phyloP scores from a whole-genome alignment of 2,888 invertebrate genomes.

The Dolichomitus sp. region DNA sequence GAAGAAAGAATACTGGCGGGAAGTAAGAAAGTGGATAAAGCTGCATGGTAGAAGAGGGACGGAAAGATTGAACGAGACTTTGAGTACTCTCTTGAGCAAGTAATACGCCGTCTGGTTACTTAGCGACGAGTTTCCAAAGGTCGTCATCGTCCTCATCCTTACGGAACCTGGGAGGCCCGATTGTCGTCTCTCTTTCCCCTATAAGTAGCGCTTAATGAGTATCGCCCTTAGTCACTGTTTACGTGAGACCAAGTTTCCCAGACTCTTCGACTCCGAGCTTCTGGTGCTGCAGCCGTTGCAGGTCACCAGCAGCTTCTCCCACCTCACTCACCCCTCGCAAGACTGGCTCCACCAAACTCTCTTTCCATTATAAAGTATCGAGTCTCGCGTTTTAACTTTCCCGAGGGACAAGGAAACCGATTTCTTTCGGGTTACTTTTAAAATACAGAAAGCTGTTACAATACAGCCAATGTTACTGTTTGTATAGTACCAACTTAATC shows the following conservation, averaged over 20 bases:
- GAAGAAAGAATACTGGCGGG: constrained; percentile 18
- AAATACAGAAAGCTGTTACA: neutral
- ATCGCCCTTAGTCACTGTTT: constrained; percentile 62
- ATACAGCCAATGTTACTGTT: neutral
- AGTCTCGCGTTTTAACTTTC: constrained; percentile 49
- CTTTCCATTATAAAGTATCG: constrained; percentile 46
- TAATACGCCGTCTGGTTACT: constrained; percentile 57
- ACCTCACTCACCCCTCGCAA: neutral
- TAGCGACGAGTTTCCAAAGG: constrained; percentile 52
- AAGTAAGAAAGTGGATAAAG: constrained; percentile 18
- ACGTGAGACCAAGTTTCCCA: constrained; percentile 47
- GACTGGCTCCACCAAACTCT: constrained; percentile 24
- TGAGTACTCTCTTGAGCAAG: constrained; percentile 30
- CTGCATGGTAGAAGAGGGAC: constrained; percentile 6
- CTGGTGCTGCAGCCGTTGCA: constrained; percentile 33
- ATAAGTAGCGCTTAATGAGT: constrained; percentile 62
- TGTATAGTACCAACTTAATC: too few relatives aligned
- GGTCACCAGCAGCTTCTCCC: neutral
- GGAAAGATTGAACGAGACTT: constrained; percentile 39
- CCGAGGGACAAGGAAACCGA: constrained; percentile 16
- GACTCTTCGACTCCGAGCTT: constrained; percentile 37
- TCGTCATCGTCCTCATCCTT: constrained; percentile 29
- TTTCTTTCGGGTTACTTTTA: constrained; percentile 21
- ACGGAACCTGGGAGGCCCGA: constrained; percentile 5
- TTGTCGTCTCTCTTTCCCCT: constrained; percentile 45